These are phyloP conservation scores for Rhyacophila brunnea DNA, from an alignment of 1,140 invertebrate genomes.

Conservation along the genomic window DNA sequence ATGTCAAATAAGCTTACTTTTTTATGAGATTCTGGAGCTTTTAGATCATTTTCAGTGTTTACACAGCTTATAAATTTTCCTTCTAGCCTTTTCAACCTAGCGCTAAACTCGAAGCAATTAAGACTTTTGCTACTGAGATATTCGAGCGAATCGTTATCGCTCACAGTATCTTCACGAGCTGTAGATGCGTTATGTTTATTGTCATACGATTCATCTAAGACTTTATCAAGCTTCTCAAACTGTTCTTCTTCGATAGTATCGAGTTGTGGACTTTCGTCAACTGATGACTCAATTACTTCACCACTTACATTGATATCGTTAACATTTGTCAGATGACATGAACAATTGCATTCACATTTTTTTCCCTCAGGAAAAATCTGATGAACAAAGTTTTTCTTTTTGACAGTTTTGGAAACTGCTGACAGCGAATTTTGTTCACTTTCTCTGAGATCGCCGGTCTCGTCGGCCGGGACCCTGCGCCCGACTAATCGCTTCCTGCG, in stretches of 20 bases:
- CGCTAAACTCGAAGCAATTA: conserved; percentile 13
- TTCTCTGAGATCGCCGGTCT: too few species aligned
- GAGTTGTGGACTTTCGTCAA: neutral
- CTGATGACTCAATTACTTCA: neutral
- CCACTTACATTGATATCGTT: neutral
- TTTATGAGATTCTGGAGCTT: neutral
- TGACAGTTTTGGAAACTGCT: neutral
- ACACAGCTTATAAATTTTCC: neutral
- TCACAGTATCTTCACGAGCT: neutral
- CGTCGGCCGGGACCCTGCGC: too few species aligned
- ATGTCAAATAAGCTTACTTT: neutral
- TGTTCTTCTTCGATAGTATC: neutral
- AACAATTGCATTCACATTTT: neutral
- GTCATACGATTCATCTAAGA: neutral
- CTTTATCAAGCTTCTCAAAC: neutral
- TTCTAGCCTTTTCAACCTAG: conserved; percentile 10
- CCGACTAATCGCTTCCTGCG: too few species aligned
- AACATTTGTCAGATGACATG: neutral
- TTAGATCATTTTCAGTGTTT: neutral
- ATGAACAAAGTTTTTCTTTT: neutral
- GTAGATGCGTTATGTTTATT: neutral
- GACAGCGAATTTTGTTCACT: too few species aligned
- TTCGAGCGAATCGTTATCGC: neutral
- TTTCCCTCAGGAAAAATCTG: neutral
- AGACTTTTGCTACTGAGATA: conserved; percentile 12